Percentiles rank a stretch among this genome's conserved stretches.
phyloP scores from a whole-genome alignment of 2,797 vertebrate species.

The Trachops cirrhosus region DNA sequence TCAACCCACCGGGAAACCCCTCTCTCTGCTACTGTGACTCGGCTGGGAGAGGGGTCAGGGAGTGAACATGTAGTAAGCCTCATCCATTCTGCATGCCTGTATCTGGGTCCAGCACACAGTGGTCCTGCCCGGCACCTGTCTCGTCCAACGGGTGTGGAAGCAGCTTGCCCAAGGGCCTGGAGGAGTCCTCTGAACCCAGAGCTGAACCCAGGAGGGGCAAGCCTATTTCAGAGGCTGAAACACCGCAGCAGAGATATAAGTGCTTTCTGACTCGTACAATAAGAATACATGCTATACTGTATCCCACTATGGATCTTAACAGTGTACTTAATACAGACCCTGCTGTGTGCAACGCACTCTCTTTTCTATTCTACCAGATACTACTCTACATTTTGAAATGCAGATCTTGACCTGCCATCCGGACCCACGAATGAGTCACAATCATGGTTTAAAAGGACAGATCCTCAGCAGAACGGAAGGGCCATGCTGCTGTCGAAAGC shows the following conservation, averaged over 20 bases:
- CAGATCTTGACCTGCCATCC: neutral
- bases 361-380: neutral
- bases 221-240: neutral
- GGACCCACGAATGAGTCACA: neutral
- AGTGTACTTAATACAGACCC: neutral
- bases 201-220: neutral
- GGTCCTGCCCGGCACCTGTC: too few relatives aligned
- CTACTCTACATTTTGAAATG: neutral
- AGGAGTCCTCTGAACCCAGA: neutral
- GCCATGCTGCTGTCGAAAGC: neutral
- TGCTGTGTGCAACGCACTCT: accelerated
- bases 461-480: accelerated
- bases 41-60: accelerated
- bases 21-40: neutral
- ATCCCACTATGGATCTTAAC: neutral
- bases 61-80: accelerated
- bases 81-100: accelerated
- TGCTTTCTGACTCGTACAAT: neutral
- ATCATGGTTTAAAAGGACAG: accelerated
- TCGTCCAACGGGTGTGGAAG: neutral
- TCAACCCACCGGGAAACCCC: accelerated
- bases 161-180: neutral
- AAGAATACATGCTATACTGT: accelerated
- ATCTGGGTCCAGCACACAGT: accelerated
- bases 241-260: neutral